Evolutionary conservation across 2,888 invertebrate species (phyloP).

Genomic region (Boloria euphrosyne): DNA sequence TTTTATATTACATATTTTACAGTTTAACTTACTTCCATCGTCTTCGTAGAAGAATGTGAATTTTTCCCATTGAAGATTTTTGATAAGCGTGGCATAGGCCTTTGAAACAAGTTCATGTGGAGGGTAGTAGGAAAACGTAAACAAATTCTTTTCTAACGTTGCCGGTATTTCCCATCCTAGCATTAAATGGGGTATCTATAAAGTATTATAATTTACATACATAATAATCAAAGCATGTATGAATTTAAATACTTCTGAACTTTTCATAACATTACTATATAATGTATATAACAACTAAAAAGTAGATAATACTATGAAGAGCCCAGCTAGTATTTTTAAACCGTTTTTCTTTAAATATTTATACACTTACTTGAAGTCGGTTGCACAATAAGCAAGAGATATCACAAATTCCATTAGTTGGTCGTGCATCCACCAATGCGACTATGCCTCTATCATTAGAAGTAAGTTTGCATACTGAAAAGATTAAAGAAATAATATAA

Average conservation of each 20-base stretch:
- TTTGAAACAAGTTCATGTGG: conserved; percentile 84
- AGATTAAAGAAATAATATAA: background rate
- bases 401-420: conserved; percentile 69
- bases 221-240: too few species aligned
- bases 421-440: conserved; percentile 67
- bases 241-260: too few species aligned
- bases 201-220: background rate
- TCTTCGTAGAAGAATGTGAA: conserved; percentile 91
- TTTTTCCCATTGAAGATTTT: conserved; percentile 87
- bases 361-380: conserved; percentile 63
- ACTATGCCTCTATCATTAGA: conserved; percentile 56
- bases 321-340: too few species aligned
- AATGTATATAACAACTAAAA: too few species aligned
- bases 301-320: too few species aligned
- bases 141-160: conserved; percentile 78
- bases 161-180: conserved; percentile 86
- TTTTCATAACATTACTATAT: too few species aligned
- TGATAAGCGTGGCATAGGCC: conserved; percentile 86
- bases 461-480: conserved; percentile 65
- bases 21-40: conserved; percentile 81
- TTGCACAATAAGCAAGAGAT: conserved; percentile 68
- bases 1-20: background rate
- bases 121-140: conserved; percentile 82
- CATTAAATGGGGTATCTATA: conserved; percentile 88
- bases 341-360: too few species aligned